phyloP scores from a whole-genome alignment of 2,113 vertebrate species.

The Martes martes region DNA sequence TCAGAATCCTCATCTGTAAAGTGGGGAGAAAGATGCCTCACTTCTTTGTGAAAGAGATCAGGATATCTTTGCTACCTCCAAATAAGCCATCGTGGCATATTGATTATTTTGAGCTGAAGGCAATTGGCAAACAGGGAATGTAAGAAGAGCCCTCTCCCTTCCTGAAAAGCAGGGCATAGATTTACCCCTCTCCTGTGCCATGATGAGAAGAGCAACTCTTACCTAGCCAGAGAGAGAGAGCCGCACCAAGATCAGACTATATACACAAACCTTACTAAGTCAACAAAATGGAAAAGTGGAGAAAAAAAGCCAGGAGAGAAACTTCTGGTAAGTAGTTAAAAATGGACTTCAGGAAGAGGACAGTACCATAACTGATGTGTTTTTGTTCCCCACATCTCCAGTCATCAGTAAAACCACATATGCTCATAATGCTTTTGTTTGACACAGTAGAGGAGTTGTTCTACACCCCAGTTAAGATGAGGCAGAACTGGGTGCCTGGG shows the following conservation, averaged over 20 bases:
- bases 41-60: neutral
- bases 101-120: neutral
- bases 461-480: neutral
- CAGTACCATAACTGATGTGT: neutral
- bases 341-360: neutral
- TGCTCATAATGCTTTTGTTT: neutral
- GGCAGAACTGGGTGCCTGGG: neutral
- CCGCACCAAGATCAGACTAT: neutral
- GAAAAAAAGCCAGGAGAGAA: neutral
- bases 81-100: neutral
- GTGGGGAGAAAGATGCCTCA: neutral
- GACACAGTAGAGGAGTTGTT: neutral
- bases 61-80: neutral
- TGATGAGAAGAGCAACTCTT: neutral
- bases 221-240: neutral
- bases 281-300: neutral
- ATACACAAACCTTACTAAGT: neutral
- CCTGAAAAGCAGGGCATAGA: neutral
- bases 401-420: neutral
- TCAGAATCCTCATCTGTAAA: neutral
- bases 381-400: neutral
- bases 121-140: neutral
- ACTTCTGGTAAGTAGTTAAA: neutral
- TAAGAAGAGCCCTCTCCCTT: neutral
- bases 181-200: no score